These are phyloP conservation scores for Athene noctua DNA, from an alignment of 2,113 vertebrate genomes.

Conservation along the genomic window DNA sequence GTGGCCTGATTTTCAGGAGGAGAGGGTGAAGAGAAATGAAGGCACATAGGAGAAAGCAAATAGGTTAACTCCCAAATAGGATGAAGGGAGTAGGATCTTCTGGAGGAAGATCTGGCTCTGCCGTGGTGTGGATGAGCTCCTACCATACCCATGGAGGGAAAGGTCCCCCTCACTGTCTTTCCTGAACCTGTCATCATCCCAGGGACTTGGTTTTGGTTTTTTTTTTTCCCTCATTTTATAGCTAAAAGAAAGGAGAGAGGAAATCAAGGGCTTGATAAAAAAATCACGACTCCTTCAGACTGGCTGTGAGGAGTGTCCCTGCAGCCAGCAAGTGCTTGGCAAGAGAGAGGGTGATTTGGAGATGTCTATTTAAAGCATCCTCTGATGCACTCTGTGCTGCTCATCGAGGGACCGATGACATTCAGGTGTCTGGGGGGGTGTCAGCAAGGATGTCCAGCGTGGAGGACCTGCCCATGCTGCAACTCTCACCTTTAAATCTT, in stretches of 20 bases:
- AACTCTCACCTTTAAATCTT: neutral
- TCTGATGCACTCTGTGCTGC: neutral
- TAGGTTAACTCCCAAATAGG: neutral
- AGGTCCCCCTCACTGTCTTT: neutral
- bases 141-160: neutral
- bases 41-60: neutral
- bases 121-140: accelerated
- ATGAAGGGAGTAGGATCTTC: neutral
- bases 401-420: accelerated
- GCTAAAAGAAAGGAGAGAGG: neutral
- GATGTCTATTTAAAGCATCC: neutral
- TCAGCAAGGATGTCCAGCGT: neutral
- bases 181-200: neutral
- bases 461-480: neutral
- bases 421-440: neutral
- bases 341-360: neutral
- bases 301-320: neutral
- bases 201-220: accelerated
- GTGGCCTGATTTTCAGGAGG: neutral
- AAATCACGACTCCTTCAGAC: neutral
- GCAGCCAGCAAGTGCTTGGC: neutral
- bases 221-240: neutral
- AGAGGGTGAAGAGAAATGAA: neutral
- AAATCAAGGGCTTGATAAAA: neutral
- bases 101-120: neutral